Evolutionary conservation across 2,113 vertebrate species (phyloP), one percentile per base, ranked within the genome.

Genomic region (Pleuronectes platessa): DNA sequence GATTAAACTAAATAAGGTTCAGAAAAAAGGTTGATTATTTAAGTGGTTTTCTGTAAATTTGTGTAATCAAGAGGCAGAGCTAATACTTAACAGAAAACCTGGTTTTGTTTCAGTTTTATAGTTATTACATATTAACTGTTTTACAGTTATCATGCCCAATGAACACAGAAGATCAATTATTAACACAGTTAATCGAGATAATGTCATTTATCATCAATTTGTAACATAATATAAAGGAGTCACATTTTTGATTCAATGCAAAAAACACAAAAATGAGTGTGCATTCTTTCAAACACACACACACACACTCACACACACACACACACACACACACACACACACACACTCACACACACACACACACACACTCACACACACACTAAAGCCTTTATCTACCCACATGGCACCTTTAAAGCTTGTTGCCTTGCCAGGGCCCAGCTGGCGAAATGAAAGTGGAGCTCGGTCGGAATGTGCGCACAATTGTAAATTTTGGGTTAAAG

Each of bases 401-500:
- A 81, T 83, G 68, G 82, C 85, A 79, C 78, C 83, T 78, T 83
- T 40, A 70, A 64, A 71, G 82, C 74, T 74, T 72, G 63, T 70
- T 83, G 61, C 61, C 51, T 47, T 85, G 85, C 89, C 85, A 90
- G 79, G 87, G 76, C 86, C 79, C 90, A 90, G 90, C 84, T 92
- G 87, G 83, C 74, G 85, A 85, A 84, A 72, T 89, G 80, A 90
- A 92, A 89, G 49, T 55, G 24, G 84, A 92, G 76, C 86, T 86
- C 66, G 37, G 68, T 49, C 40, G 78, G 87, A 93, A 91, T 88
- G 83, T 83, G 86, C 88, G 89, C 62, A 17, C 37, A 54, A 84
- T 86, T 93, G 88, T 89, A 93, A 76, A 87, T 78, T 90, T 71
- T 69, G 76, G 74, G 71, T 77, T 82, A 76, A 79, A 87, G 90